Conservation (phyloP, 2,797 vertebrate genomes). For the Hemitrygon akajei region DNA sequence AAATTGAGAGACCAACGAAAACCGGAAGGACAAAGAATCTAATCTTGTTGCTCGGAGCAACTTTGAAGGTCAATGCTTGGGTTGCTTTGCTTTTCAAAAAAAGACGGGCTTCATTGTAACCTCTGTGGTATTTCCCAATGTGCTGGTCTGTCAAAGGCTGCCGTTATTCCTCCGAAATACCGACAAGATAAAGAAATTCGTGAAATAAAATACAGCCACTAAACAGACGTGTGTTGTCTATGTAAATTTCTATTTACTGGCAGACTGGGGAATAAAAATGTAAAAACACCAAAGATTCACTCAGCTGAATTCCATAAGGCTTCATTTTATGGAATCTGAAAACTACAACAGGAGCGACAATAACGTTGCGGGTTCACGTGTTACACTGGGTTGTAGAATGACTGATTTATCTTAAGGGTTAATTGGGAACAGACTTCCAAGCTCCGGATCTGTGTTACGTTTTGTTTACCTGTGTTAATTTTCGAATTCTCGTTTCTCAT, state of each 20-base stretch:
- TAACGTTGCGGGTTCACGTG: neutral
- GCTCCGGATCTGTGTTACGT: neutral
- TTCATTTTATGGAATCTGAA: neutral
- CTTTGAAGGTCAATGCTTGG: neutral
- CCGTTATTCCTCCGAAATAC: neutral
- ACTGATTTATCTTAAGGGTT: neutral
- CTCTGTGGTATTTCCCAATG: neutral
- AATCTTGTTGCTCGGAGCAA: neutral
- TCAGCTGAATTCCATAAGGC: neutral
- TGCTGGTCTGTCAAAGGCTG: neutral
- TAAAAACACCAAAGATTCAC: neutral
- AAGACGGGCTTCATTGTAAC: neutral
- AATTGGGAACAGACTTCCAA: neutral
- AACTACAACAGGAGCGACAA: neutral
- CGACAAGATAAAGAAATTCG: neutral
- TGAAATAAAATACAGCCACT: too few species aligned
- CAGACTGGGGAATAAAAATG: too few species aligned
- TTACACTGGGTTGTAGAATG: neutral
- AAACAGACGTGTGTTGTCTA: constrained; percentile 9
- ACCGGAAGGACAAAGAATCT: neutral
- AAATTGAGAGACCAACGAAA: neutral
- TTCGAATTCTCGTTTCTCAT: neutral
- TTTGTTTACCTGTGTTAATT: neutral
- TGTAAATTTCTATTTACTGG: neutral
- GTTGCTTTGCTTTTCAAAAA: neutral